These are phyloP conservation scores for Bambusicola thoracicus DNA, from an alignment of 2,113 vertebrate species.

Conservation along the genomic window DNA sequence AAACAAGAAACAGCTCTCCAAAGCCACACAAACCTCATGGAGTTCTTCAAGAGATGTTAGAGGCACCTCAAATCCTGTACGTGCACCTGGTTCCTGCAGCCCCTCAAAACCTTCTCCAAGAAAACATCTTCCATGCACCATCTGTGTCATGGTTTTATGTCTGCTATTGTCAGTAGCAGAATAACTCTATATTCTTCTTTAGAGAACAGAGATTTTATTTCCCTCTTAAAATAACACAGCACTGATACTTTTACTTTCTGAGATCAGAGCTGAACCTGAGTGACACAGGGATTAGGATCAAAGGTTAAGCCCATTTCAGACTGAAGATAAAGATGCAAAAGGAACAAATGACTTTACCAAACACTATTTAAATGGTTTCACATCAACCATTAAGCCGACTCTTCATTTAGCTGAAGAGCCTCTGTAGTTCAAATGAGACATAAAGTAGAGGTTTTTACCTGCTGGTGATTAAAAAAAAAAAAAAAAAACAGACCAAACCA, in stretches of 20 bases:
- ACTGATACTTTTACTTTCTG: conserved; percentile 14
- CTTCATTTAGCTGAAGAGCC: conserved; percentile 28
- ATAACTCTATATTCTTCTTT: not conserved
- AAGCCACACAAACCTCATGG: not conserved
- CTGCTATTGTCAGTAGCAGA: not conserved
- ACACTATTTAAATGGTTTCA: conserved; percentile 10
- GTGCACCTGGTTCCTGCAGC: not conserved
- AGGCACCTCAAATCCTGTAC: not conserved
- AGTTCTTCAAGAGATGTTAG: not conserved
- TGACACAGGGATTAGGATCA: conserved; percentile 29
- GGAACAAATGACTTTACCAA: conserved; percentile 48
- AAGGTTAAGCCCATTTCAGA: conserved; percentile 59
- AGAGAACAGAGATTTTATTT: not conserved
- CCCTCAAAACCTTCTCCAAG: not conserved
- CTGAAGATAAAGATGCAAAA: conserved; percentile 62
- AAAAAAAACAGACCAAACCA: not conserved
- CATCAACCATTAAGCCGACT: not conserved
- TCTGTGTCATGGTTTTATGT: not conserved
- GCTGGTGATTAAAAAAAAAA: not conserved
- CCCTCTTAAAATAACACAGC: not conserved
- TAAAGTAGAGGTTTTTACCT: conserved; percentile 45
- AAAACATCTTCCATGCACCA: not conserved
- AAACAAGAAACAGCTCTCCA: not conserved
- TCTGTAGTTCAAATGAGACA: conserved; percentile 23
- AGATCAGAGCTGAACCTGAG: conserved; percentile 23